Conservation (phyloP, 2,797 vertebrate species). For the Enteromius trimaculatus region DNA sequence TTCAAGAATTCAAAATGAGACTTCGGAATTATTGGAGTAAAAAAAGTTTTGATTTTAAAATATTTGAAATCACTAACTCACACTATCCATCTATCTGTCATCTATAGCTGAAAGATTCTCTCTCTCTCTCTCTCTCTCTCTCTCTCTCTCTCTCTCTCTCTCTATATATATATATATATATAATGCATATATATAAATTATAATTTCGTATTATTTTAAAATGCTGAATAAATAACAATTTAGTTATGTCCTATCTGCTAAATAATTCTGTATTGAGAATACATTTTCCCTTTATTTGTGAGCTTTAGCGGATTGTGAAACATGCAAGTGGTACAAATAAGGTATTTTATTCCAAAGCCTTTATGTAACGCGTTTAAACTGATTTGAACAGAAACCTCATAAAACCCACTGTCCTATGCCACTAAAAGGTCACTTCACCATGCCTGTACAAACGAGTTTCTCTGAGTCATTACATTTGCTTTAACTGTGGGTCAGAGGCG, state of each 20-base stretch:
- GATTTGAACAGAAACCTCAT: conserved; percentile 38
- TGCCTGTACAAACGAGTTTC: conserved; percentile 62
- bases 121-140: no score
- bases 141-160: no score
- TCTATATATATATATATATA: no score
- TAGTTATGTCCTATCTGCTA: background rate
- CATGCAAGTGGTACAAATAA: background rate
- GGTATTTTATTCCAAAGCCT: conserved; percentile 1
- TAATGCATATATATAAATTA: background rate
- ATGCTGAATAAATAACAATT: background rate
- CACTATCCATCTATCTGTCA: background rate
- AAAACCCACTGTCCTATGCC: conserved; percentile 9
- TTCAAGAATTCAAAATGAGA: conserved; percentile 8
- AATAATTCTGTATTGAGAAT: background rate
- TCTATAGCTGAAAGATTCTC: no score
- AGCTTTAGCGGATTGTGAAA: background rate
- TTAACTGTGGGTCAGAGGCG: conserved; percentile 71
- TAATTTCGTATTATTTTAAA: background rate
- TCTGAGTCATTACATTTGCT: conserved; percentile 70
- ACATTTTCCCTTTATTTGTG: background rate
- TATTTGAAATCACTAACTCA: background rate
- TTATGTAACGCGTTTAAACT: conserved; percentile 19
- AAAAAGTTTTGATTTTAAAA: background rate
- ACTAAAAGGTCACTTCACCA: conserved; percentile 31
- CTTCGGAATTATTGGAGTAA: background rate